Percentiles rank a stretch among this genome's conserved stretches.
Evolutionary conservation across 2,113 vertebrate species (phyloP).

Genomic region (Heterochromis multidens): DNA sequence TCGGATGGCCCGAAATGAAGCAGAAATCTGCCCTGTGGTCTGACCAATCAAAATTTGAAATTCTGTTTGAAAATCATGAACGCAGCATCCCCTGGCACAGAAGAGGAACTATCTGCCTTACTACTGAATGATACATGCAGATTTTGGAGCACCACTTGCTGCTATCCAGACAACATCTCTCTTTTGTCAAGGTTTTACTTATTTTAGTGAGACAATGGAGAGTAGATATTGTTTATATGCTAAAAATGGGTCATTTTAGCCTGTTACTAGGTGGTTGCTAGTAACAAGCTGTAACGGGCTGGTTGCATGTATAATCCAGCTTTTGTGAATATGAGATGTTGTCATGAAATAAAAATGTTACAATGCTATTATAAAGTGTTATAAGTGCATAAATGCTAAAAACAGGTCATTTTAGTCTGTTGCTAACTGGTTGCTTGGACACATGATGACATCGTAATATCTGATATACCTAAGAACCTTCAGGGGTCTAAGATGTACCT

Average conservation of each 20-base stretch:
- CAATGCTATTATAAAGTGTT: not conserved
- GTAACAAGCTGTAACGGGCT: too few species aligned
- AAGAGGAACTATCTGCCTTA: not conserved
- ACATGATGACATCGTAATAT: not conserved
- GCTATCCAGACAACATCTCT: accelerated
- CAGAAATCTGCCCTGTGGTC: not conserved
- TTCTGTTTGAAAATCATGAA: not conserved
- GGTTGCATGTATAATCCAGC: not conserved
- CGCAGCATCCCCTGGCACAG: not conserved
- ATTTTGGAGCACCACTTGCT: accelerated
- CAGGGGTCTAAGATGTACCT: too few species aligned
- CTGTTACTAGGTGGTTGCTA: not conserved
- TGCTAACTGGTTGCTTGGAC: too few species aligned
- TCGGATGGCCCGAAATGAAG: accelerated
- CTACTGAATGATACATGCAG: not conserved
- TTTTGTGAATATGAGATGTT: not conserved
- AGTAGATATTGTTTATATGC: not conserved
- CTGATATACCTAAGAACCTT: too few species aligned
- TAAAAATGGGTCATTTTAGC: not conserved
- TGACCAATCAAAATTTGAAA: not conserved
- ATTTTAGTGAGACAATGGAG: not conserved
- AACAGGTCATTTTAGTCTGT: not conserved
- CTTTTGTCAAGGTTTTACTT: not conserved
- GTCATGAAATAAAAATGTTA: not conserved
- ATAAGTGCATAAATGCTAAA: not conserved